Evolutionary conservation across 37 sponge, comb jelly and placozoan genomes (phyloP), one percentile per base, ranked within the genome.

Genomic region (Bolinopsis microptera): DNA sequence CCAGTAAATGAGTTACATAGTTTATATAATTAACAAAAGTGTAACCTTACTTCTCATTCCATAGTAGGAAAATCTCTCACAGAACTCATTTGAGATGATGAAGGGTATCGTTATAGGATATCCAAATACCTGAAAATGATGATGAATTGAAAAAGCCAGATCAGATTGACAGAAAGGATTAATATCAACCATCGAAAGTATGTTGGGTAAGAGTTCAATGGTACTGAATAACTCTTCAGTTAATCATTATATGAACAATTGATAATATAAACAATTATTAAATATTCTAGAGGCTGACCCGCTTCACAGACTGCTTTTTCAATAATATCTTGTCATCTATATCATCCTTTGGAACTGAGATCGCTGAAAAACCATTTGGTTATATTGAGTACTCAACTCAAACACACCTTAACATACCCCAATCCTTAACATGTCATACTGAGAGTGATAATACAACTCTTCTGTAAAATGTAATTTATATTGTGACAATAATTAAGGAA

Each of bases 81-180:
- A 99, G 95, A 99, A 99, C 93, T 99, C 99, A 96, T 99, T 99
- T 24, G 97, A 96, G 68, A 99, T 95, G 30, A 99, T 97, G 93
- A 99, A 99, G 80, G 95, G 94, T 26, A 99, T 95, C 13, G 96
- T 94, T 34, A 96, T 69, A 23, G 99, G 99, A 67, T 95, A 94
- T 22, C 93, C 93, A 9, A 86, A 34, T 27, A 86, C 61, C 41
- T 41, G 90, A 41, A n/a, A n/a, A n/a, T n/a, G n/a, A n/a, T n/a
- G n/a, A n/a, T n/a, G n/a, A n/a, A n/a, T n/a, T n/a, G n/a, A n/a
- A n/a, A n/a, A n/a, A n/a, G n/a, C n/a, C n/a, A n/a, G n/a, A n/a
- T n/a, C n/a, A n/a, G n/a, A n/a, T n/a, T n/a, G n/a, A n/a, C n/a
- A n/a, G n/a, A n/a, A n/a, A n/a, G n/a, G n/a, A n/a, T n/a, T n/a